Percentiles rank a stretch among this genome's conserved stretches.
Conservation (phyloP, 1,140 invertebrate genomes). For the Phocides pigmalion region DNA sequence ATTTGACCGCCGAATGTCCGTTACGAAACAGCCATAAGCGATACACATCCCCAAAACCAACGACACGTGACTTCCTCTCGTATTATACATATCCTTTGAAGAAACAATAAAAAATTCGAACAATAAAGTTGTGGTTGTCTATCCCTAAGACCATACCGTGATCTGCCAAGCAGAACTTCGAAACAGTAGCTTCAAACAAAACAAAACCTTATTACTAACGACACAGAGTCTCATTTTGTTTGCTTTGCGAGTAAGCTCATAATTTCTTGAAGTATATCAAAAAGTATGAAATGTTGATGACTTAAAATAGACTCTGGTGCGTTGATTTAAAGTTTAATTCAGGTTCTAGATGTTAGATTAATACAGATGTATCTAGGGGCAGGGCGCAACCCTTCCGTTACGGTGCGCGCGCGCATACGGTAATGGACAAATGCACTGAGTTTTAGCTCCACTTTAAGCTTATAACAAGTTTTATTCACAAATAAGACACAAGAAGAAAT, state of each 20-base stretch:
- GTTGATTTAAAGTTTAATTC: constrained; percentile 34
- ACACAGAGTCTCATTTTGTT: constrained; percentile 13
- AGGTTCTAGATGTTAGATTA: constrained; percentile 3
- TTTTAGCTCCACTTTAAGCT: constrained; percentile 21
- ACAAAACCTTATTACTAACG: constrained; percentile 31
- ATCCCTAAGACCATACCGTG: constrained; percentile 66
- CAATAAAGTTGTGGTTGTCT: constrained; percentile 71
- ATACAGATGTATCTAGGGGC: constrained; percentile 40
- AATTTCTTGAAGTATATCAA: constrained; percentile 25
- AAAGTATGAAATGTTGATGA: neutral
- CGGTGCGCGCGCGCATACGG: constrained; percentile 57
- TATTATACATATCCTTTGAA: constrained; percentile 51
- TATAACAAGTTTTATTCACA: neutral
- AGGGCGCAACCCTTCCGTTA: constrained; percentile 66
- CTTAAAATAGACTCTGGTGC: constrained; percentile 8
- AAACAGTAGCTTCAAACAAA: constrained; percentile 30
- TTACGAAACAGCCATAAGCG: constrained; percentile 30
- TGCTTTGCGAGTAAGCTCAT: constrained; percentile 12
- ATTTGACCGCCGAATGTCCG: constrained; percentile 10
- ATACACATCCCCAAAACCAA: constrained; percentile 63
- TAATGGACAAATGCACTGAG: constrained; percentile 55
- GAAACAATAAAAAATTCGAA: constrained; percentile 71
- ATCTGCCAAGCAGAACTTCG: constrained; percentile 66
- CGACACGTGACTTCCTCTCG: constrained; percentile 69
- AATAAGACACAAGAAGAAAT: neutral